These are phyloP conservation scores for Coelinius sp. DNA, from an alignment of 2,888 invertebrate species.

Conservation along the genomic window DNA sequence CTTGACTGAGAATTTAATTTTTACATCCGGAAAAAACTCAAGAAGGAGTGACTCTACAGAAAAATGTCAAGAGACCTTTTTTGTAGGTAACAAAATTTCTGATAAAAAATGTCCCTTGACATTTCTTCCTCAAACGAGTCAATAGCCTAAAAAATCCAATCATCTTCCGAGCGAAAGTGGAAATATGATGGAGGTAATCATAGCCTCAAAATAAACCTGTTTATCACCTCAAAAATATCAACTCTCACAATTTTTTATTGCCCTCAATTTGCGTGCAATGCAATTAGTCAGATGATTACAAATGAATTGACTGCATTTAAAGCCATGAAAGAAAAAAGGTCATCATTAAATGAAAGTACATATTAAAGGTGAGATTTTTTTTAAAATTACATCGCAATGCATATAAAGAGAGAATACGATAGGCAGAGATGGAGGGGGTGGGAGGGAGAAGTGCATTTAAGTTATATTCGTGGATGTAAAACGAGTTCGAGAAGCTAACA, in stretches of 20 bases:
- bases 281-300: constrained; percentile 1
- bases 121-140: no score
- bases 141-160: no score
- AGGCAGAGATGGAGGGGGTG: constrained; percentile 5
- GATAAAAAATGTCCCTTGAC: no score
- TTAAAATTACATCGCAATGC: background rate
- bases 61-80: no score
- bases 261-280: background rate
- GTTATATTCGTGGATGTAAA: constrained; percentile 30
- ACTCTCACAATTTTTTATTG: no score
- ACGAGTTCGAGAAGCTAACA: constrained; percentile 28
- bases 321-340: constrained; percentile 2
- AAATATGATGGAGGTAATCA: no score
- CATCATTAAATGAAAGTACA: constrained; percentile 5
- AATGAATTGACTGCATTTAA: constrained; percentile 7
- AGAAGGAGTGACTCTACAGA: no score
- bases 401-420: constrained; percentile 19
- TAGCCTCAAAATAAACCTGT: no score
- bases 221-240: background rate
- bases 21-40: no score
- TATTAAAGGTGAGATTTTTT: constrained; percentile 11
- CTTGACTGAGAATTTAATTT: no score
- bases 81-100: no score
- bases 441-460: background rate
- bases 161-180: no score